Evolutionary conservation across 30 jellyfish, hydroid and myxozoan species (phyloP), one percentile per base, ranked within the genome.

Genomic region (Chrysaora quinquecirrha): DNA sequence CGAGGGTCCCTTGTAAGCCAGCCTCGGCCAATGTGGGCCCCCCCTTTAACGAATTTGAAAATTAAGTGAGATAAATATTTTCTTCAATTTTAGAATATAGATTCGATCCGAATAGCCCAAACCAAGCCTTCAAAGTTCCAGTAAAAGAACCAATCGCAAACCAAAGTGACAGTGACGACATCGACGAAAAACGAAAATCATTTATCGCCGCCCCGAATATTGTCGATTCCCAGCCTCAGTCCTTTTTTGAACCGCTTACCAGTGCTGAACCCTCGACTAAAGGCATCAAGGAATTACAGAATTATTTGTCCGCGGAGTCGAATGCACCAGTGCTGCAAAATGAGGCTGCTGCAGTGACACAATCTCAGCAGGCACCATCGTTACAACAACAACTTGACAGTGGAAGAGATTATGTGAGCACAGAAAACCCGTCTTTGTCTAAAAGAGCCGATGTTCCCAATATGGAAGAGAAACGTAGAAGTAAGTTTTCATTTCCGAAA

Each of bases 81-180:
- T n/a, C n/a, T n/a, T n/a, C n/a, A n/a, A n/a, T 48, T 63, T 0
- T 70, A 87, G 96, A 87, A 61, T 87, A 87, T 73, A 34, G 87
- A 31, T 87, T 87, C 46, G 96, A 87, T 35, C 96, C 96, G 35
- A 87, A 76, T 30, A 87, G 76, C 56, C 96, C 96, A 11, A 54
- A 58, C 54, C 96, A 87, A 31, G 76, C 83, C 35, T 87, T 87
- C 85, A 65, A 74, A 74, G 62, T 74, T 12, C 88, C 95, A 33
- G 28, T 65, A 16, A 84, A 72, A 31, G 83, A 62, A 27, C 77
- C 95, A n/a, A 20, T 19, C 6, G 74, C 23, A 30, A 0, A 70
- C 76, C 0, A 6, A 22, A 34, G 12, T 19, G 22, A 64, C 49
- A 31, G 7, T 0, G 75, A n/a, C 0, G 48, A 34, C 38, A 76